Percentiles rank a stretch among this genome's conserved stretches.
These are phyloP conservation scores for Gulo gulo DNA, from an alignment of 2,113 vertebrate species.

Conservation along the genomic window DNA sequence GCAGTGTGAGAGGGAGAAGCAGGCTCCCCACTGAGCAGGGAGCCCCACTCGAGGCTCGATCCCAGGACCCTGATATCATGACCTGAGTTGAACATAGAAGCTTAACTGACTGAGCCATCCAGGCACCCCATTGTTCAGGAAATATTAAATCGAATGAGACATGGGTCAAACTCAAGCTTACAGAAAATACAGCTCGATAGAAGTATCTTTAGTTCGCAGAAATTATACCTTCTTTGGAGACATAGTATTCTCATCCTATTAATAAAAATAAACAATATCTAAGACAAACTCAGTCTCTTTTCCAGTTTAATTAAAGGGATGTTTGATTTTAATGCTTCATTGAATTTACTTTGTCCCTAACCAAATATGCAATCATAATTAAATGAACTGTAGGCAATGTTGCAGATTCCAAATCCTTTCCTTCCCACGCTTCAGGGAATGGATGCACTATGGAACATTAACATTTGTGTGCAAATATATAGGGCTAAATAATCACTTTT, in stretches of 20 bases:
- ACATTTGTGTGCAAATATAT: constrained; percentile 35
- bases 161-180: neutral
- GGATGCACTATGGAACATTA: neutral
- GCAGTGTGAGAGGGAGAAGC: too few relatives aligned
- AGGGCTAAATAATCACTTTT: neutral
- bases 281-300: constrained; percentile 69
- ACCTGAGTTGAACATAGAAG: too few relatives aligned
- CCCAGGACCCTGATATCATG: too few relatives aligned
- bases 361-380: constrained; percentile 73
- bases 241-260: constrained; percentile 77
- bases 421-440: neutral
- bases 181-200: neutral
- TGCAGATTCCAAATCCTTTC: constrained; percentile 67
- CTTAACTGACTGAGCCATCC: too few relatives aligned
- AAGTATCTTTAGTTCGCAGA: constrained; percentile 48
- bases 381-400: constrained; percentile 49
- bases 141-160: neutral
- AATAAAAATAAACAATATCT: constrained; percentile 82
- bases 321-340: constrained; percentile 84
- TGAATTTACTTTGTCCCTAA: constrained; percentile 79
- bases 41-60: too few relatives aligned
- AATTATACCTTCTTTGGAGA: constrained; percentile 64
- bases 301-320: constrained; percentile 83
- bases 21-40: too few relatives aligned
- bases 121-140: neutral